phyloP scores from a whole-genome alignment of 1,140 invertebrate species.

The Drosophila kurseongensis region DNA sequence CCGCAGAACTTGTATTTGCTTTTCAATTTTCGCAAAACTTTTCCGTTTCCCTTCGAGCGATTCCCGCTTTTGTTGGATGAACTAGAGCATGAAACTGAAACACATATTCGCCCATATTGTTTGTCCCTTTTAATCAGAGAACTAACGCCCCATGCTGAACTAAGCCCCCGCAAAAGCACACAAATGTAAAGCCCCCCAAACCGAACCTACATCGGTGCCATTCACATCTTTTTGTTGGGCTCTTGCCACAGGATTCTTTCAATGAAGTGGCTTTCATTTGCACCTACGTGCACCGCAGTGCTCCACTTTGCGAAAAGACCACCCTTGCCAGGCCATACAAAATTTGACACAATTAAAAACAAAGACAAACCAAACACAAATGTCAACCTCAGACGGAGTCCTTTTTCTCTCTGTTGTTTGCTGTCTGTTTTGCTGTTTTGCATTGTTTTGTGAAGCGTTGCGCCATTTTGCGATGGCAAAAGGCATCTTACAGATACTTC shows the following conservation, averaged over 20 bases:
- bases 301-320: slow-evolving; percentile 41
- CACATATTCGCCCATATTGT: slow-evolving; percentile 35
- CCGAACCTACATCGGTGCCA: slow-evolving; percentile 6
- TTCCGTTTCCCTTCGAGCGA: slow-evolving; percentile 3
- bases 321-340: slow-evolving; percentile 24
- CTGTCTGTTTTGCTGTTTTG: slow-evolving; percentile 51
- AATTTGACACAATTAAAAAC: slow-evolving; percentile 80
- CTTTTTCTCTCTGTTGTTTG: slow-evolving; percentile 19
- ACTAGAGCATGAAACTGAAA: slow-evolving; percentile 44
- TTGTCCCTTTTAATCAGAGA: slow-evolving; percentile 40
- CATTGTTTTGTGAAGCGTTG: slow-evolving; percentile 72
- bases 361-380: slow-evolving; percentile 63
- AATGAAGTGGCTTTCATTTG: slow-evolving; percentile 57
- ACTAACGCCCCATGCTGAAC: slow-evolving; percentile 24
- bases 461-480: slow-evolving; percentile 70
- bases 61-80: slow-evolving; percentile 24
- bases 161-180: slow-evolving; percentile 8
- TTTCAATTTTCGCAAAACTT: slow-evolving; percentile 13
- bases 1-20: not conserved
- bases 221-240: slow-evolving; percentile 18
- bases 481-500: slow-evolving; percentile 59
- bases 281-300: slow-evolving; percentile 57
- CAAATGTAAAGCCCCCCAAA: slow-evolving; percentile 1
- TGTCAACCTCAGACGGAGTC: slow-evolving; percentile 70
- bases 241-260: slow-evolving; percentile 45